These are phyloP conservation scores for Tragelaphus buxtoni DNA, from an alignment of 2,113 vertebrate species.

Conservation along the genomic window DNA sequence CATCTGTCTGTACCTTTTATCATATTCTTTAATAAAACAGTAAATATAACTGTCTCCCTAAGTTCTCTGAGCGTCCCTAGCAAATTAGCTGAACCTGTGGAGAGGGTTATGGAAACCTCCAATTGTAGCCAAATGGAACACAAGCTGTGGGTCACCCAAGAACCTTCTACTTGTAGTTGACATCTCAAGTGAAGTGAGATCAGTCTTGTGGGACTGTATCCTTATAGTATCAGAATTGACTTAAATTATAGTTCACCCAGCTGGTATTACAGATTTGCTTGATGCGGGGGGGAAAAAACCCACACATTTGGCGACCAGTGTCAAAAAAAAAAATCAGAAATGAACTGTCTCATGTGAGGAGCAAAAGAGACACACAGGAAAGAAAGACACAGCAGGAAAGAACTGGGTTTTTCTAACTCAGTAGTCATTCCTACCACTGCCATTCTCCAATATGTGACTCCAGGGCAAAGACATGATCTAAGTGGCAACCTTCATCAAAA, in stretches of 20 bases:
- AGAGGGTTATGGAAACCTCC: not conserved
- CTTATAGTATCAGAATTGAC: not conserved
- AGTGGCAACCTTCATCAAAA: not conserved
- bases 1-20: not conserved
- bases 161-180: not conserved
- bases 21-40: not conserved
- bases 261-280: not conserved
- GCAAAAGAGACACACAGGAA: not conserved
- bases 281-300: fast-evolving
- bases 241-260: not conserved
- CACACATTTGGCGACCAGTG: not conserved
- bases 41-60: not conserved
- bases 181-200: not conserved
- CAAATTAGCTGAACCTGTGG: not conserved
- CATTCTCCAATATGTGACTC: not conserved
- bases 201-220: not conserved
- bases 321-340: not conserved
- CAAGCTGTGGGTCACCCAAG: not conserved
- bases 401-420: not conserved
- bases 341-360: not conserved
- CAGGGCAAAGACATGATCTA: not conserved
- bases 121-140: not conserved
- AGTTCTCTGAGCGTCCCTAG: not conserved
- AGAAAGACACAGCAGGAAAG: not conserved
- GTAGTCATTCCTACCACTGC: not conserved